These are phyloP conservation scores for Invenusta paracnida DNA, from an alignment of 2,888 invertebrate species.

Conservation along the genomic window DNA sequence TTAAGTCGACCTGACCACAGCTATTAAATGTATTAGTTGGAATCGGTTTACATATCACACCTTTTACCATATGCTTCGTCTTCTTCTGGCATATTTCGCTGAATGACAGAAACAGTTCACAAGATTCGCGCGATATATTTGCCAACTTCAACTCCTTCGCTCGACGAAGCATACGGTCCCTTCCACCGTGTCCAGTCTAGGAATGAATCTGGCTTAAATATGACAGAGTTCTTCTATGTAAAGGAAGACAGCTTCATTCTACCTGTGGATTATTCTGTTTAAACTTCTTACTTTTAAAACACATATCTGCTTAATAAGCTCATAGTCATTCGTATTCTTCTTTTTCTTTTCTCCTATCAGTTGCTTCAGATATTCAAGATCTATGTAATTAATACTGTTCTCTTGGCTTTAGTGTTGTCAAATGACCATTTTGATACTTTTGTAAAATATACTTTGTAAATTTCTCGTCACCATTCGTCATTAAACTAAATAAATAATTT, in stretches of 20 bases:
- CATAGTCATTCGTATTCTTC: too few relatives aligned
- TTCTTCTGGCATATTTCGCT: background rate
- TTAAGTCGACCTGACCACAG: too few relatives aligned
- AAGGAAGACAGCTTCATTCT: background rate
- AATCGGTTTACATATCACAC: background rate
- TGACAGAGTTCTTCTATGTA: background rate
- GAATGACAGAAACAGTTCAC: background rate
- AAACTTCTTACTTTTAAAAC: background rate
- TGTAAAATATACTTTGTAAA: background rate
- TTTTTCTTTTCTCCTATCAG: too few relatives aligned
- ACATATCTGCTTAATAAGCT: too few relatives aligned
- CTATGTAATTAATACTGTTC: background rate
- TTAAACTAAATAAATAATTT: background rate
- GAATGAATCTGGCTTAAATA: background rate
- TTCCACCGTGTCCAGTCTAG: background rate
- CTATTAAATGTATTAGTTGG: background rate
- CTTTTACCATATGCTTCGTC: background rate
- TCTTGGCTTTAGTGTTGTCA: background rate
- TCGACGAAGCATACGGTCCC: background rate
- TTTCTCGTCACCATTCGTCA: background rate
- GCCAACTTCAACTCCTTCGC: background rate
- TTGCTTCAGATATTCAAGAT: background rate
- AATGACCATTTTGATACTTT: background rate
- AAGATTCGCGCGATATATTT: background rate
- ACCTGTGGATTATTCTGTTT: background rate